Evolutionary conservation across 1,140 invertebrate genomes (phyloP), one percentile per base, ranked within the genome.

Genomic region (Pseudomyrmex concolor): DNA sequence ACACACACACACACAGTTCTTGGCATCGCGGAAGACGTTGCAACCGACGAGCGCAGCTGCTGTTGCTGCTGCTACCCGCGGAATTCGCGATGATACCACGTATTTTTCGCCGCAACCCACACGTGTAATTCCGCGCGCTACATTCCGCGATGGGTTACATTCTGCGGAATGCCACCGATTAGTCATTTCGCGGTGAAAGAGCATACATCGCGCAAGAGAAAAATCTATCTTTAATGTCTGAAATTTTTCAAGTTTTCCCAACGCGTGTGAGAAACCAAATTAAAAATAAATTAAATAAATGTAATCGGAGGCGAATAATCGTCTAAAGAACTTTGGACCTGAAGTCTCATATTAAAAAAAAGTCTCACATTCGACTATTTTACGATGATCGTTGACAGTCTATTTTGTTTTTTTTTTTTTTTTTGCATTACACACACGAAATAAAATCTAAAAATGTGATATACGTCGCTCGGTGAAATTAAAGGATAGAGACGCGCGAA

Each of bases 11-110:
- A 34, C 34, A 34, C 45, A 22, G 19, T 15, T 17, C 59, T 57
- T 59, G 43, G 34, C 55, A 51, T 78, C 9, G 43, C 64, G 76
- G 76, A 78, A 78, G 76, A 68, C 73, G n/a, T 45, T 68, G 74
- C 13, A 57, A 17, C 51, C 34, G 60, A 59, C 17, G 48, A n/a
- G 12, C 10, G 43, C 43, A 22, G 17, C 57, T 19, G 57, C 45
- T 17, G n/a, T 17, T 54, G 34, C 34, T n/a, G 64, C 34, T 34
- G 34, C 34, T 34, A 70, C 48, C 43, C 43, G 13, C 54, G 76
- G 74, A 57, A 77, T 77, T 77, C 50, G 25, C 50, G 25, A 77
- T 55, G 73, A 34, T 34, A 34, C 25, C 60, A 67, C 17, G 51
- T 55, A 34, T 45, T 13, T 13, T 43, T 54, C 34, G 34, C 34